Base-by-base conservation (phyloP, 2,113 vertebrate genomes). In the Echinops telfairi region DNA sequence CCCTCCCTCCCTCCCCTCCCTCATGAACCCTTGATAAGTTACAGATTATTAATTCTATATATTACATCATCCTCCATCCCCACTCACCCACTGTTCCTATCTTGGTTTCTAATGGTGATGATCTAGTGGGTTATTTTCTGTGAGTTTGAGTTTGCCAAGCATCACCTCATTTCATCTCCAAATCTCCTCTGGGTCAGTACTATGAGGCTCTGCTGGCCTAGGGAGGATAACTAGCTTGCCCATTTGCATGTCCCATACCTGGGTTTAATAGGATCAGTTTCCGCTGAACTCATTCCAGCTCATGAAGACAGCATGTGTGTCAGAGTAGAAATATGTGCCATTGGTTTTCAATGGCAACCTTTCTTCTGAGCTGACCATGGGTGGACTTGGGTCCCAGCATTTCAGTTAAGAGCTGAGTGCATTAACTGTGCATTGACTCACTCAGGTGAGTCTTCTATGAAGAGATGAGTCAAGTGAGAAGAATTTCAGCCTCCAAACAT, bases 381-480 rank as follows among this genome's bases (percentile, higher is more conserved):
- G 33, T 36, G 19, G 33, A 73, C 17, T 73, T 36, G 71, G 36
- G 22, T 27, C 33, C 33, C 9, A 71, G 33, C 15, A 16, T 19
- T 71, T 71, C 16, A 71, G 15, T 71, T 71, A 33, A n/a, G 19
- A 36, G 71, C 17, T 36, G 16, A 73, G 6, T 73, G 33, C 33
- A 11, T 36, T 73, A 71, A 22, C n/a, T n/a, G n/a, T n/a, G n/a
- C n/a, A n/a, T n/a, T n/a, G n/a, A n/a, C n/a, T n/a, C 16, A n/a
- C 3, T 7, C n/a, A 82, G 43, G 27, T 20, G 38, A 17, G 9
- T 64, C 66, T 93, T 91, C 86, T 89, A 4, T 20, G 82, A 31
- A 93, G 75, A 86, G 70, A 73, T 83, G 47, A 70, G 23, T 88
- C 60, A 68, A 53, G 33, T 90, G 89, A 64, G 20, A 91, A 77